A percentile compares a stretch with the other conserved stretches of the same genome.
phyloP scores from a whole-genome alignment of 2,888 invertebrate genomes.

The Amphimallon solstitiale region DNA sequence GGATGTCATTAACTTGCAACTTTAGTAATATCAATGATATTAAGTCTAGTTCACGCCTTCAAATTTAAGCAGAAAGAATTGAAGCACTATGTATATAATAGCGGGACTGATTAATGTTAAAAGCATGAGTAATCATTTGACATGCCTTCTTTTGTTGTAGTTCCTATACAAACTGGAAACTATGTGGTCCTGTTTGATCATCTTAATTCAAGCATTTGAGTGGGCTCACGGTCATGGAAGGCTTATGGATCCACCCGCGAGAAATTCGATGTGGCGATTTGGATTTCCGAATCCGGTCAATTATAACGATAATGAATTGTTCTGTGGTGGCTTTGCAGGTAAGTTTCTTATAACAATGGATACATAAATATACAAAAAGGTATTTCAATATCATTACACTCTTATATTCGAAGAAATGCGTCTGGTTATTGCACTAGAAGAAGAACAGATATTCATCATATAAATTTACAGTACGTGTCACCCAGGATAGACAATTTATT shows the following conservation, averaged over 20 bases:
- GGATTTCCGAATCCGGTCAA: conserved; percentile 95
- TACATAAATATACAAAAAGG: background rate
- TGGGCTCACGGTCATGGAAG: conserved; percentile 80
- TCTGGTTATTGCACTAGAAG: too few species aligned
- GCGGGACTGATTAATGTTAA: too few species aligned
- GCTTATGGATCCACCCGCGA: conserved; percentile 90
- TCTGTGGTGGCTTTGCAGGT: conserved; percentile 92
- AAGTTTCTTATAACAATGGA: conserved; percentile 44
- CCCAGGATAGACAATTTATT: too few species aligned
- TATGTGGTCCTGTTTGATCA: background rate
- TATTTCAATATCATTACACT: background rate
- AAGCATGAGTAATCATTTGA: too few species aligned
- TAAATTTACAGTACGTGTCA: too few species aligned
- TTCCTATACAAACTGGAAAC: conserved; percentile 2
- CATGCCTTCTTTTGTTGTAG: background rate
- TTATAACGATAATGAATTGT: conserved; percentile 94
- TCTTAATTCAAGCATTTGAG: conserved; percentile 14
- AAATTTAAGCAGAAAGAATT: too few species aligned
- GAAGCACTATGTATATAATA: too few species aligned
- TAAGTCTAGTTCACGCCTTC: too few species aligned
- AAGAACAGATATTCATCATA: too few species aligned
- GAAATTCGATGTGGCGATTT: conserved; percentile 95
- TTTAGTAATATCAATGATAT: too few species aligned
- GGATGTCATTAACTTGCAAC: too few species aligned
- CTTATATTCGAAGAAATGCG: background rate